Evolutionary conservation across 2,113 vertebrate genomes (phyloP).

Genomic region (Numida meleagris): DNA sequence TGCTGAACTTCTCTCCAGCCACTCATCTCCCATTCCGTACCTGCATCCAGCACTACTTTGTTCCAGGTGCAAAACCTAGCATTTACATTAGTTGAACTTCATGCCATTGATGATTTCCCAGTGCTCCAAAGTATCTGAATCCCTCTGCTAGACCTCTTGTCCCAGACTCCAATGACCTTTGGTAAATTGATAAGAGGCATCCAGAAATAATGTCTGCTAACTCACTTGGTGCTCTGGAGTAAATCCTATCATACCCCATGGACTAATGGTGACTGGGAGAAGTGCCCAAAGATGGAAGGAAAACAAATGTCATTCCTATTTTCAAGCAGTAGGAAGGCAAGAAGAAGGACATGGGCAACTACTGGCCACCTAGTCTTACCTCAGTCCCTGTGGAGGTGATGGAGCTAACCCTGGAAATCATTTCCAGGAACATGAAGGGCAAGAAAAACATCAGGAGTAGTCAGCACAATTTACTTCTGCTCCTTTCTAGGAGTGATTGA

Average conservation of each 20-base stretch:
- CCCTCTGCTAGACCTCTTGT: neutral
- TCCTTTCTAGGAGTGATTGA: neutral
- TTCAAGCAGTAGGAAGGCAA: neutral
- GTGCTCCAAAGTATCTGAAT: neutral
- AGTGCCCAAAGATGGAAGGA: neutral
- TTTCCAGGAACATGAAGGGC: neutral
- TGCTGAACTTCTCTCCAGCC: neutral
- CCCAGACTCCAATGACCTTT: neutral
- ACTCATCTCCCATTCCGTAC: neutral
- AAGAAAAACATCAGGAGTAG: neutral
- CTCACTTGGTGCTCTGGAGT: neutral
- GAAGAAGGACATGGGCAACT: neutral
- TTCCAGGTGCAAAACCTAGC: neutral
- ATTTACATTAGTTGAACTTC: neutral
- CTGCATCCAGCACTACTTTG: neutral
- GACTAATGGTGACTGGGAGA: neutral
- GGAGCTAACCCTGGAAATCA: neutral
- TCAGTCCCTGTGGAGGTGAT: neutral
- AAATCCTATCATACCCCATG: neutral
- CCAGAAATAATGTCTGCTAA: neutral
- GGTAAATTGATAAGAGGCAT: neutral
- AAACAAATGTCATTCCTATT: neutral
- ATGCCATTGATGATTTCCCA: neutral
- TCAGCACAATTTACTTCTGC: slow-evolving; percentile 6
- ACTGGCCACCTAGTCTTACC: neutral